Base-by-base conservation (phyloP, 2,113 vertebrate species). In the Anolis carolinensis region DNA sequence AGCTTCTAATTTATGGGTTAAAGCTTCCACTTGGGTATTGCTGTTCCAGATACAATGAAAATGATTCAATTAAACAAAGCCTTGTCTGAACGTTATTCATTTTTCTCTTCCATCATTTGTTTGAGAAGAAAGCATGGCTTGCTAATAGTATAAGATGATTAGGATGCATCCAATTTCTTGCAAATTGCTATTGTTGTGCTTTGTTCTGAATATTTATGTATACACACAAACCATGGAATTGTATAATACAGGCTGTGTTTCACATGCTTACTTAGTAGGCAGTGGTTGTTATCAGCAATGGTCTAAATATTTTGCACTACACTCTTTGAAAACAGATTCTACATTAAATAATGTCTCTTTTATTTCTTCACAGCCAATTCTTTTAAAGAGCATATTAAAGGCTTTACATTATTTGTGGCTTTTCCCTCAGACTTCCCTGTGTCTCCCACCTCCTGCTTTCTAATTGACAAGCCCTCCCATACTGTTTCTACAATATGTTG, bases 161-260 rank as follows among this genome's bases (percentile, higher is more conserved):
- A 78, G 34, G 44, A n/a, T 88, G 84, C 89, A 86, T 63, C 87
- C 83, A 62, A 5, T 89, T 93, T 86, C 72, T 62, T 88, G 34
- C 75, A 82, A 85, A 36, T 16, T 39, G 81, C 72, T 87, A 71
- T 21, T 76, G 25, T 18, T 63, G 27, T 76, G 44, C 34, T 27
- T 9, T 21, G 25, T 52, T 10, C 50, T 83, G 76, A 87, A 89
- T 87, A 13, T 59, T 68, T 80, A 82, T 82, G 20, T 2, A 67
- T 62, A 34, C 36, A n/a, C 27, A 48, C 63, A 68, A 2, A 10
- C 68, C 39, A 63, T 70, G 7, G 30, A 23, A 65, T 27, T 14
- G n/a, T 83, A 71, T n/a, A 73, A 62, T 78, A 73, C 8, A 85
- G 36, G 32, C 10, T 77, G 59, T 48, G 7, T 44, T 25, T 91